phyloP scores from a whole-genome alignment of 2,113 vertebrate species.

The Hyaena hyaena region DNA sequence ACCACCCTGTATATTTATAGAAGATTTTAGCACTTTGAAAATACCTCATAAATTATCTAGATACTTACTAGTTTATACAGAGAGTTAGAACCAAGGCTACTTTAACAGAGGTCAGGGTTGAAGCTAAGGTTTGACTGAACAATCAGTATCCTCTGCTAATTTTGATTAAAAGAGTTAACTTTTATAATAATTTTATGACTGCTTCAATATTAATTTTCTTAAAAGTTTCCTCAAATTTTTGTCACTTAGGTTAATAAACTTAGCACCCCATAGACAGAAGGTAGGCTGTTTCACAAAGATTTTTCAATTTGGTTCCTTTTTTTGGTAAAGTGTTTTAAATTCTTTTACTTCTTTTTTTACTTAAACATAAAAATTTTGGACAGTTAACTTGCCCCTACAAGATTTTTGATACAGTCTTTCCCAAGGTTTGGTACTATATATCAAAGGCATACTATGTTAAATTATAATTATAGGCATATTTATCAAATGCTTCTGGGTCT shows the following conservation, averaged over 20 bases:
- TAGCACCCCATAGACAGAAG: not conserved
- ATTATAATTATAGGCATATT: not conserved
- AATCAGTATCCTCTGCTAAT: not conserved
- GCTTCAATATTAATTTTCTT: not conserved
- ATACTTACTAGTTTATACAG: not conserved
- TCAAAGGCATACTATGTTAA: not conserved
- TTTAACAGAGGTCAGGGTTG: not conserved
- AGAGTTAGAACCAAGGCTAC: not conserved
- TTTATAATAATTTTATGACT: constrained; percentile 9
- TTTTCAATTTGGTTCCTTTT: constrained; percentile 15
- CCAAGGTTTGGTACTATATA: not conserved
- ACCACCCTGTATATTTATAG: not conserved
- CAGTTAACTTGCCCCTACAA: not conserved
- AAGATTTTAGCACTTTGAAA: constrained; percentile 38
- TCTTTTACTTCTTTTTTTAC: constrained; percentile 24
- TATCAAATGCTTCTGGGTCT: not conserved
- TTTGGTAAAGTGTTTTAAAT: not conserved
- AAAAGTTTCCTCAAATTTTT: constrained; percentile 16
- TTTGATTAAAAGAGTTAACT: constrained; percentile 4
- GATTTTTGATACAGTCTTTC: not conserved
- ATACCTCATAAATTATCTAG: not conserved
- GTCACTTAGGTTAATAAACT: not conserved
- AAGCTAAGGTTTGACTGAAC: not conserved
- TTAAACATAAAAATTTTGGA: not conserved
- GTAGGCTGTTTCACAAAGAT: not conserved